A percentile compares a stretch with the other conserved stretches of the same genome.
Conservation (phyloP, 2,797 vertebrate genomes). For the Aplochiton taeniatus region DNA sequence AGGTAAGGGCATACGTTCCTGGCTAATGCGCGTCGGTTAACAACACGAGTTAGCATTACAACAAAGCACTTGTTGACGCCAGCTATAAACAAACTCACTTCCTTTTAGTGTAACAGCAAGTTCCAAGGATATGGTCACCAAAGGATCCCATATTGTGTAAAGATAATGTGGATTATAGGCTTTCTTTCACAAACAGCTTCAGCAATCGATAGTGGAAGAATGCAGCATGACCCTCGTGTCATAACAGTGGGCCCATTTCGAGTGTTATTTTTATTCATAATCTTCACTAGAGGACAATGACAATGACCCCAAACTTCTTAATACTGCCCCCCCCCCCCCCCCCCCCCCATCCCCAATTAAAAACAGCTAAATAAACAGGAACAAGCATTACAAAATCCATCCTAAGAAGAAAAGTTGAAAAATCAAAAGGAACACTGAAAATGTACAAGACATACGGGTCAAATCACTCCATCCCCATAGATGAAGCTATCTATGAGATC, state of each 20-base stretch:
- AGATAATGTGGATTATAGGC: slow-evolving; percentile 5
- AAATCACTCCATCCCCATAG: slow-evolving; percentile 65
- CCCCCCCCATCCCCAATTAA: slow-evolving; percentile 51
- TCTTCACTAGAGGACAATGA: slow-evolving; percentile 78
- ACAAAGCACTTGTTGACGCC: no score
- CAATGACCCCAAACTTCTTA: slow-evolving; percentile 54
- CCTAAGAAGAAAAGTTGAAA: slow-evolving; percentile 59
- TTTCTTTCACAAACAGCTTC: slow-evolving; percentile 2
- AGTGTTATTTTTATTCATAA: slow-evolving; percentile 62
- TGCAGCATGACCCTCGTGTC: no score
- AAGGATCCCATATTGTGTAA: slow-evolving; percentile 10
- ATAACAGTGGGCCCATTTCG: slow-evolving; percentile 6
- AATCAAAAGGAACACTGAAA: slow-evolving; percentile 35
- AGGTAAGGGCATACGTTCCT: no score
- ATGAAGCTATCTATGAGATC: slow-evolving; percentile 69
- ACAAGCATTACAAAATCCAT: slow-evolving; percentile 77
- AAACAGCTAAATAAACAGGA: slow-evolving; percentile 70
- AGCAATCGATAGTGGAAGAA: slow-evolving; percentile 14
- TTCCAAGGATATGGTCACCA: slow-evolving; percentile 16
- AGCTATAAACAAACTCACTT: neutral
- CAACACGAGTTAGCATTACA: no score
- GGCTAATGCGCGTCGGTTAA: no score
- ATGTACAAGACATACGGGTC: slow-evolving; percentile 62
- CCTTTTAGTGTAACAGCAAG: slow-evolving; percentile 3
- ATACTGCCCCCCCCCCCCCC: slow-evolving; percentile 12